These are phyloP conservation scores for Cordilura impudica DNA, from an alignment of 2,888 invertebrate species.

Conservation along the genomic window DNA sequence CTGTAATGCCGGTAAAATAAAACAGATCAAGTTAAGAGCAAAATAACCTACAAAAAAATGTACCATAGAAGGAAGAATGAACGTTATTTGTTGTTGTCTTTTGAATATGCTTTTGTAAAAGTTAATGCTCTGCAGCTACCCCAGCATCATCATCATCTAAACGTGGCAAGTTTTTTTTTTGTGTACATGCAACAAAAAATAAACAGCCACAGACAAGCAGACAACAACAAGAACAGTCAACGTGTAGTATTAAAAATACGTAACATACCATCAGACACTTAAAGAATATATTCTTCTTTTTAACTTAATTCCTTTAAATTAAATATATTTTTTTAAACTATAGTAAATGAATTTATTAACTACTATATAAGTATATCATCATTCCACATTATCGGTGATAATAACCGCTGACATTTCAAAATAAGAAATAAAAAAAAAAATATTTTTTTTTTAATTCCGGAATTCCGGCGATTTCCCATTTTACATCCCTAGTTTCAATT, in stretches of 20 bases:
- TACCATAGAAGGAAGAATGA: constrained; percentile 32
- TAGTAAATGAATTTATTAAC: no score
- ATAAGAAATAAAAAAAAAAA: no score
- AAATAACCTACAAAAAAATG: background rate
- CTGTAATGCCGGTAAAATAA: constrained; percentile 25
- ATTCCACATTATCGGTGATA: no score
- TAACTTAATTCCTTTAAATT: no score
- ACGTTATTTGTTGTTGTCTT: constrained; percentile 11
- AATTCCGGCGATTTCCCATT: no score
- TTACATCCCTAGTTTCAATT: no score
- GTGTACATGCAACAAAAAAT: background rate
- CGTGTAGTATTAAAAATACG: background rate
- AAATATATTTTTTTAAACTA: no score
- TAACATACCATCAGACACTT: background rate
- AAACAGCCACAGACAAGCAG: constrained; percentile 23
- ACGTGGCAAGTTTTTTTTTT: constrained; percentile 27
- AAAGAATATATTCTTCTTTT: background rate
- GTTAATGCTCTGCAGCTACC: constrained; percentile 4
- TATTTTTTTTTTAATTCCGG: no score
- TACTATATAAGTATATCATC: no score
- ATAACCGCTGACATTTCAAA: no score
- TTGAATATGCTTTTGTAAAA: constrained; percentile 7
- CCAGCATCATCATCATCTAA: constrained; percentile 21
- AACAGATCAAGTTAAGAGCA: constrained; percentile 33
- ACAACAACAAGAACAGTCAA: constrained; percentile 8